These are phyloP conservation scores for Cryptus viduatorius DNA, from an alignment of 2,888 invertebrate genomes.

Conservation along the genomic window DNA sequence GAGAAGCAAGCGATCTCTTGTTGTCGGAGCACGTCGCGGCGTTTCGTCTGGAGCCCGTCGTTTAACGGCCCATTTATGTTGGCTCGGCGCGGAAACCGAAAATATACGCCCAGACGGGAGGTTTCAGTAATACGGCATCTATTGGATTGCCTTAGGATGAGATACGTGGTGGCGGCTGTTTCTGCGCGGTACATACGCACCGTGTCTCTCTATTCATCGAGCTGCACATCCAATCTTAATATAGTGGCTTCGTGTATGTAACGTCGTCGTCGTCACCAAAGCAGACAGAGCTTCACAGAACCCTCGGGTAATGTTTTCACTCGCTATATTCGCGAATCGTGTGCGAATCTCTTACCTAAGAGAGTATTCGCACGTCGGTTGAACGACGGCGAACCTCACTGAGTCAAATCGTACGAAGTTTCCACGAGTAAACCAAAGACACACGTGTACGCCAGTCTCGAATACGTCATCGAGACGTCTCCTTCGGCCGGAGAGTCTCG, in stretches of 20 bases:
- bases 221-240: slow-evolving; percentile 51
- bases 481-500: background rate
- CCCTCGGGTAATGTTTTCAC: slow-evolving; percentile 25
- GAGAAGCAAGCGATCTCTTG: slow-evolving; percentile 45
- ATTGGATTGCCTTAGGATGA: background rate
- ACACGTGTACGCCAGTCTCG: slow-evolving; percentile 1
- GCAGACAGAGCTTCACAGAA: background rate
- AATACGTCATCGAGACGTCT: background rate
- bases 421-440: slow-evolving; percentile 45
- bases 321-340: slow-evolving; percentile 13
- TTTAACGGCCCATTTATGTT: slow-evolving; percentile 54
- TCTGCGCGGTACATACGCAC: slow-evolving; percentile 39
- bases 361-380: slow-evolving; percentile 7
- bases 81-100: slow-evolving; percentile 42
- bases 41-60: slow-evolving; percentile 3
- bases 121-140: background rate
- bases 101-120: slow-evolving; percentile 35
- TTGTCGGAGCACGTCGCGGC: slow-evolving; percentile 25
- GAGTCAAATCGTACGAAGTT: slow-evolving; percentile 47
- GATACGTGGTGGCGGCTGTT: slow-evolving; percentile 41
- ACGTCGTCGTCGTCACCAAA: slow-evolving; percentile 24
- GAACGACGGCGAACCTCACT: slow-evolving; percentile 17
- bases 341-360: slow-evolving; percentile 35
- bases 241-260: slow-evolving; percentile 41
- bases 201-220: slow-evolving; percentile 48